Percentiles rank a stretch among this genome's conserved stretches.
Evolutionary conservation across 1,140 invertebrate species (phyloP).

Genomic region (Nilaparvata lugens): DNA sequence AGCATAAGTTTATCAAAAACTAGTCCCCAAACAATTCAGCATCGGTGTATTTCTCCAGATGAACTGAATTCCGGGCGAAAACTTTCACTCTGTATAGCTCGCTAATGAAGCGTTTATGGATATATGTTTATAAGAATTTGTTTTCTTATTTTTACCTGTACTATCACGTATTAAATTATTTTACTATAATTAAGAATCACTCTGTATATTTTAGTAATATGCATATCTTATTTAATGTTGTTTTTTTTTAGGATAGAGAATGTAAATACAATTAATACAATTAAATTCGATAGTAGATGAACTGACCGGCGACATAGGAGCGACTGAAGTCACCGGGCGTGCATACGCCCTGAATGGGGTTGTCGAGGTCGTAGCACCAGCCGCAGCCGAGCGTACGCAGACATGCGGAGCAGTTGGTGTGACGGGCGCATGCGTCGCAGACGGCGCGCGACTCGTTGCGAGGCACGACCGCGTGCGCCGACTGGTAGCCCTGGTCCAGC

Average conservation of each 20-base stretch:
- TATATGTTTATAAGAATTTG: no score
- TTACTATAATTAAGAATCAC: no score
- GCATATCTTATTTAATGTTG: no score
- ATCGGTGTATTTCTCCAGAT: no score
- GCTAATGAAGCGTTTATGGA: no score
- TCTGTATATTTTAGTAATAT: not conserved
- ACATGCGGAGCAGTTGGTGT: conserved; percentile 71
- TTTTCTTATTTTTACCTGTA: no score
- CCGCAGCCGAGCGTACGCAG: conserved; percentile 77
- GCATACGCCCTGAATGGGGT: conserved; percentile 75
- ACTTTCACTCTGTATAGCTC: no score
- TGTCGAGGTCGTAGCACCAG: conserved; percentile 84
- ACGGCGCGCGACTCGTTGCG: conserved; percentile 31
- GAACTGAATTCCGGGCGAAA: no score
- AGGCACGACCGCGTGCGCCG: conserved; percentile 11
- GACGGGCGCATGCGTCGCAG: conserved; percentile 71
- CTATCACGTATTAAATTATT: no score
- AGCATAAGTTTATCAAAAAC: no score
- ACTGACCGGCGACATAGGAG: conserved; percentile 41
- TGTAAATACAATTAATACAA: not conserved
- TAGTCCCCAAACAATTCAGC: no score
- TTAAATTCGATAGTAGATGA: not conserved
- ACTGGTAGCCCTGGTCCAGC: conserved; percentile 64
- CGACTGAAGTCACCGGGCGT: conserved; percentile 70
- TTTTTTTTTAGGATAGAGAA: no score